These are phyloP conservation scores for Orchestia grillus DNA, from an alignment of 1,140 invertebrate genomes.

Conservation along the genomic window DNA sequence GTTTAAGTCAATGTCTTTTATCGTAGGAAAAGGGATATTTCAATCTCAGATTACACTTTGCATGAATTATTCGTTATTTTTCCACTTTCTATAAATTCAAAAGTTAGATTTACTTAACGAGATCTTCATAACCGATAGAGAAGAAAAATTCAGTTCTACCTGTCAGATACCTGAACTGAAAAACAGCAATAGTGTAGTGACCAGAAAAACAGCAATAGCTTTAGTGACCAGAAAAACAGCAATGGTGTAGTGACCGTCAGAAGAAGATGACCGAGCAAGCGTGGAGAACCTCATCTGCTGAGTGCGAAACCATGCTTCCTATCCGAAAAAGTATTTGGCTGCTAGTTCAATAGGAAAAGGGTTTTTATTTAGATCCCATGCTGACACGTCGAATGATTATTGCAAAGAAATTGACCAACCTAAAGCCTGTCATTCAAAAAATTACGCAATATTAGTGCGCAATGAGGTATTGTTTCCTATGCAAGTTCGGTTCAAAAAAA, in stretches of 20 bases:
- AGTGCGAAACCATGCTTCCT: background rate
- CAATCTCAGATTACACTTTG: too few relatives aligned
- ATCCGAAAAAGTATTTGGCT: background rate
- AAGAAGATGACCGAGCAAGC: background rate
- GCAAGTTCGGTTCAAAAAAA: background rate
- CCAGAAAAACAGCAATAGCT: too few relatives aligned
- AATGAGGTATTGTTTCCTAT: background rate
- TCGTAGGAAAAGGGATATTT: too few relatives aligned
- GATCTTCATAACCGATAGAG: too few relatives aligned
- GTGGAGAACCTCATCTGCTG: background rate
- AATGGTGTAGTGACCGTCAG: background rate
- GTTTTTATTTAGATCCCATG: background rate
- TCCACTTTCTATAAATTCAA: too few relatives aligned
- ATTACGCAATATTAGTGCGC: background rate
- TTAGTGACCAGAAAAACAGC: too few relatives aligned
- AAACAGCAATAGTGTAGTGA: too few relatives aligned
- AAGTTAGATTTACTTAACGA: too few relatives aligned
- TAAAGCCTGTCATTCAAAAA: background rate
- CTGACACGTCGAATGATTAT: background rate
- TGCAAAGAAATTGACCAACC: background rate
- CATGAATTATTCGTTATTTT: too few relatives aligned
- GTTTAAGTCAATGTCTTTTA: too few relatives aligned
- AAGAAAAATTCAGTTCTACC: too few relatives aligned
- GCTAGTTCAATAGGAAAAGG: background rate
- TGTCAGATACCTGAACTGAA: too few relatives aligned